phyloP scores from a whole-genome alignment of 2,888 invertebrate species.

The Stenolophus ochropezus region DNA sequence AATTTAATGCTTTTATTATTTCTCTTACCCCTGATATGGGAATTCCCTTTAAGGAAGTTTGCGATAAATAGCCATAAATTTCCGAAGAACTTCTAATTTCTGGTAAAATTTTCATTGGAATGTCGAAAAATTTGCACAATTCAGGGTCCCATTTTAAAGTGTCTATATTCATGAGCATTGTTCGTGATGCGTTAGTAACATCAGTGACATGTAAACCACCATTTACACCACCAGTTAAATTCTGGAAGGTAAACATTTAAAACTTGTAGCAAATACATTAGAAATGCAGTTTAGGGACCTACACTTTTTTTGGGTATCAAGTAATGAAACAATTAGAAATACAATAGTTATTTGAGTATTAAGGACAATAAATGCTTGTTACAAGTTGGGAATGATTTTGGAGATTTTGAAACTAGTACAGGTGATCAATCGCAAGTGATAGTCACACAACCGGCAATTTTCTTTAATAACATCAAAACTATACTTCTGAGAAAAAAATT shows the following conservation, averaged over 20 bases:
- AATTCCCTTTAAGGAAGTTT: conserved; percentile 84
- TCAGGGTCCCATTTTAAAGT: conserved; percentile 93
- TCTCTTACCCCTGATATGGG: conserved; percentile 89
- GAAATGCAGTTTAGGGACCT: no score
- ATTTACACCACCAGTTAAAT: conserved; percentile 80
- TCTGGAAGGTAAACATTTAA: conserved; percentile 72
- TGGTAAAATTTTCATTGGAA: conserved; percentile 90
- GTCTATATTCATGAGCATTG: conserved; percentile 95
- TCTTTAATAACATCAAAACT: no score
- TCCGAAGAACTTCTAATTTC: conserved; percentile 94
- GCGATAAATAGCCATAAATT: conserved; percentile 88
- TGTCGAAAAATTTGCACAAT: conserved; percentile 90
- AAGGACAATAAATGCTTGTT: no score
- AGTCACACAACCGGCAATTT: no score
- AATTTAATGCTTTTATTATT: background rate
- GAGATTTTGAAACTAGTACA: no score
- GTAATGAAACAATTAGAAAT: no score
- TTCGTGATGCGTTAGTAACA: conserved; percentile 97
- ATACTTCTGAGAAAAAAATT: no score
- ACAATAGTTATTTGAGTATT: background rate
- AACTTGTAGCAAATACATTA: no score
- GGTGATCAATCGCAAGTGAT: no score
- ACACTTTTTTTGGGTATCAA: no score
- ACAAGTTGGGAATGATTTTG: no score
- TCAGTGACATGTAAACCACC: conserved; percentile 91